Percentiles rank a stretch among this genome's conserved stretches.
Conservation (phyloP, 2,888 invertebrate genomes). For the Catocala sponsa region DNA sequence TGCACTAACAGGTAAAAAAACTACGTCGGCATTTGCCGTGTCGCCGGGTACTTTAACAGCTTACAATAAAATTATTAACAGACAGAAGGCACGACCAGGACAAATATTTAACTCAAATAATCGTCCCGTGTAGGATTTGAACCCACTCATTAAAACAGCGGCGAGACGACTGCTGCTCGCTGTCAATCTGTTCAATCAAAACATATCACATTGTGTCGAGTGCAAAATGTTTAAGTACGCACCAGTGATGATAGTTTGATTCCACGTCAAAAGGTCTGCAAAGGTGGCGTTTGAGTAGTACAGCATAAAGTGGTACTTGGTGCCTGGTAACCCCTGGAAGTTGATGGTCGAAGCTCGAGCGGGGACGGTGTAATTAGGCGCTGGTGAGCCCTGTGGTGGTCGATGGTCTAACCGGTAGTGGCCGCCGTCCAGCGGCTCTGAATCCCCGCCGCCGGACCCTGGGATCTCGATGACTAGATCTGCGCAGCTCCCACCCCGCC, state of each 20-base stretch:
- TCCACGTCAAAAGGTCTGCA: slow-evolving; percentile 96
- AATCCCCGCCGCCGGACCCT: slow-evolving; percentile 91
- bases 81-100: too few species aligned
- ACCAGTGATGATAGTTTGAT: slow-evolving; percentile 97
- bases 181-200: too few species aligned
- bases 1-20: too few species aligned
- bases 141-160: too few species aligned
- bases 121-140: too few species aligned
- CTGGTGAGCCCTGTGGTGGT: slow-evolving; percentile 94
- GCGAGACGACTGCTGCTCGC: too few species aligned
- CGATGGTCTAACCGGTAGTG: slow-evolving; percentile 96
- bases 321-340: slow-evolving; percentile 96
- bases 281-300: slow-evolving; percentile 96
- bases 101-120: too few species aligned
- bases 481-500: slow-evolving; percentile 78
- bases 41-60: too few species aligned
- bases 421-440: slow-evolving; percentile 90
- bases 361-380: slow-evolving; percentile 95
- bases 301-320: slow-evolving; percentile 97
- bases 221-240: slow-evolving; percentile 29
- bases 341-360: slow-evolving; percentile 95
- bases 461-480: slow-evolving; percentile 97
- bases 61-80: too few species aligned
- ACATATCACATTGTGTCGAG: too few species aligned
- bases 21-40: too few species aligned